phyloP scores from a whole-genome alignment of 1,140 invertebrate species.

The Grapholita molesta region DNA sequence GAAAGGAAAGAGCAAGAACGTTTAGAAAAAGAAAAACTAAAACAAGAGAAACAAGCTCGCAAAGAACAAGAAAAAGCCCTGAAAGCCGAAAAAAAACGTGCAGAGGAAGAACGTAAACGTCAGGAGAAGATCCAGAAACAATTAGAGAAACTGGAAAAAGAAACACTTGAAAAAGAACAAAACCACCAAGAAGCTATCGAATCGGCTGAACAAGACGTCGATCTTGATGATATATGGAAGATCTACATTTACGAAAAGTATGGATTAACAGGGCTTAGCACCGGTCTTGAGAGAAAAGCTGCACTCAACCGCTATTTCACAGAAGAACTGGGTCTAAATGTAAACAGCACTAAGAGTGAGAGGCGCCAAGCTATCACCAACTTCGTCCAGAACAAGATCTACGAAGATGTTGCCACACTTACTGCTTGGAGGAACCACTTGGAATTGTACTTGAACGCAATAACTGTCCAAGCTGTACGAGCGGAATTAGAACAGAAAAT shows the following conservation, averaged over 20 bases:
- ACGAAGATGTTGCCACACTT: conserved; percentile 33
- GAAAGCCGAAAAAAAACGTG: conserved; percentile 26
- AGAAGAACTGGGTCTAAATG: conserved; percentile 53
- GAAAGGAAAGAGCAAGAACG: conserved; percentile 24
- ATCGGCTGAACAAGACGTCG: conserved; percentile 44
- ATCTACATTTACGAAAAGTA: conserved; percentile 59
- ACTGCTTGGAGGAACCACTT: conserved; percentile 47
- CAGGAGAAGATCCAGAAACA: conserved; percentile 40
- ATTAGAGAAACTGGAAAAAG: conserved; percentile 38
- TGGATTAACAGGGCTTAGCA: conserved; percentile 47
- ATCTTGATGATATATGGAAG: conserved; percentile 60
- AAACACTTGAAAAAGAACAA: conserved; percentile 28
- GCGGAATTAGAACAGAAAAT: conserved; percentile 45
- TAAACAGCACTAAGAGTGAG: conserved; percentile 56
- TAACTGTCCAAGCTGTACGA: conserved; percentile 45
- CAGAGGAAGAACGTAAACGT: conserved; percentile 35
- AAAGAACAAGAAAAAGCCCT: conserved; percentile 21
- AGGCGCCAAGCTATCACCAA: conserved; percentile 50
- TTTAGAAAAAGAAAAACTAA: conserved; percentile 21
- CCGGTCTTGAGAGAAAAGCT: conserved; percentile 47
- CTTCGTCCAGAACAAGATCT: conserved; percentile 51
- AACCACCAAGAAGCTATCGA: conserved; percentile 35
- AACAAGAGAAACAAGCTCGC: conserved; percentile 26
- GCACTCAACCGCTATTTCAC: conserved; percentile 48
- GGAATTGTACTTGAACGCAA: conserved; percentile 44